phyloP scores from a whole-genome alignment of 1,140 invertebrate species.

The Microplitis demolitor region DNA sequence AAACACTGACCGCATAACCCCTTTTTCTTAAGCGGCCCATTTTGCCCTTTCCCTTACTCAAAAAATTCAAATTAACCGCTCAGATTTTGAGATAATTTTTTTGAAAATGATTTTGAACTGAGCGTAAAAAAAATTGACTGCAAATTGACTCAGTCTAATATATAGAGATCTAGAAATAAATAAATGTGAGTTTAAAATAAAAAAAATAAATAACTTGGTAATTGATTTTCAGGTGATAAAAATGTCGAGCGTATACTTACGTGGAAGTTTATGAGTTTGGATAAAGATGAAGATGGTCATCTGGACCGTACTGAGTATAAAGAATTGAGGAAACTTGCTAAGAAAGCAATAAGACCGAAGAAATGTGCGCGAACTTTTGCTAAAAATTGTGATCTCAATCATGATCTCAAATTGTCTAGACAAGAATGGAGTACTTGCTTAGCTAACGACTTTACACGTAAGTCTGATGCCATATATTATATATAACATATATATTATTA shows the following conservation, averaged over 20 bases:
- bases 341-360: slow-evolving; percentile 84
- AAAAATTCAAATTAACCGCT: too few species aligned
- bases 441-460: slow-evolving; percentile 68
- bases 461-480: slow-evolving; percentile 36
- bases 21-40: too few species aligned
- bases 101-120: too few species aligned
- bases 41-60: too few species aligned
- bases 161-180: too few species aligned
- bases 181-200: not conserved
- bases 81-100: too few species aligned
- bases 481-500: not conserved
- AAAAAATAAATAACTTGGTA: slow-evolving; percentile 10
- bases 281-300: slow-evolving; percentile 74
- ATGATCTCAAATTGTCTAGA: slow-evolving; percentile 74
- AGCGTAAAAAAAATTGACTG: too few species aligned
- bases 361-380: slow-evolving; percentile 88
- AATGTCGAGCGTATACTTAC: slow-evolving; percentile 67
- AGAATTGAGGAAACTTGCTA: slow-evolving; percentile 78
- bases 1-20: too few species aligned
- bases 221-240: slow-evolving; percentile 48
- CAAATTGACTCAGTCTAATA: too few species aligned
- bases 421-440: slow-evolving; percentile 86
- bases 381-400: slow-evolving; percentile 81
- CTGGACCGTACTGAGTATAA: slow-evolving; percentile 81
- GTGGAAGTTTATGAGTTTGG: slow-evolving; percentile 88